Evolutionary conservation across 2,797 vertebrate genomes (phyloP).

Genomic region (Ceryle rudis): DNA sequence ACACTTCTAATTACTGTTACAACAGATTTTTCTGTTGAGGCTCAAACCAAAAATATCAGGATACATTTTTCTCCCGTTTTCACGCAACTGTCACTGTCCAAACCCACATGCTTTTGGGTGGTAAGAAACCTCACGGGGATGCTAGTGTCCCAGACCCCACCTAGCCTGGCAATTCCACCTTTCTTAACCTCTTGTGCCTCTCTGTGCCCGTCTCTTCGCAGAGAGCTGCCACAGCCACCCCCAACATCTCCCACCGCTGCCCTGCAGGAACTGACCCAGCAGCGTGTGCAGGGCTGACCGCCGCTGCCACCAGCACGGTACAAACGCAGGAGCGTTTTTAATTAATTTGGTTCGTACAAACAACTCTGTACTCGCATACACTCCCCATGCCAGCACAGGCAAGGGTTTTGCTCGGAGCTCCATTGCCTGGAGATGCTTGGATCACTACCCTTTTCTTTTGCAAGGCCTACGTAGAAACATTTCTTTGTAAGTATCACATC

Average conservation of each 20-base stretch:
- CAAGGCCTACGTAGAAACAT: not conserved
- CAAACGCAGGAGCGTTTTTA: rapidly evolving
- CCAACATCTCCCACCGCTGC: not conserved
- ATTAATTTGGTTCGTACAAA: not conserved
- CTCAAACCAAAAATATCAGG: not conserved
- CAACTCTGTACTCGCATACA: not conserved
- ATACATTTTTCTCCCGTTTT: not conserved
- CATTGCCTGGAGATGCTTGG: rapidly evolving
- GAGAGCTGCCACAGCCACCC: not conserved
- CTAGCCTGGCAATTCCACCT: not conserved
- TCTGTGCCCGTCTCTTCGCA: rapidly evolving
- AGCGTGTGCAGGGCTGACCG: rapidly evolving
- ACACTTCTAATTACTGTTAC: not conserved
- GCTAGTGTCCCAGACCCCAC: not conserved
- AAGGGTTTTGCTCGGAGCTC: not conserved
- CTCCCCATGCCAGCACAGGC: rapidly evolving
- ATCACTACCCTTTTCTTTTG: not conserved
- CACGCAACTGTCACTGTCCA: not conserved
- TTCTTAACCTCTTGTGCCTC: not conserved
- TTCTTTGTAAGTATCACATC: not conserved
- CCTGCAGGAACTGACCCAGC: not conserved
- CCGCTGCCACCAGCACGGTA: not conserved
- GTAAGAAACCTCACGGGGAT: not conserved
- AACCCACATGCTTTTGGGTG: not conserved
- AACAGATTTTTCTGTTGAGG: not conserved